Evolutionary conservation across 2,888 invertebrate species (phyloP).

Genomic region (Ashinkailepas kermadecensis): DNA sequence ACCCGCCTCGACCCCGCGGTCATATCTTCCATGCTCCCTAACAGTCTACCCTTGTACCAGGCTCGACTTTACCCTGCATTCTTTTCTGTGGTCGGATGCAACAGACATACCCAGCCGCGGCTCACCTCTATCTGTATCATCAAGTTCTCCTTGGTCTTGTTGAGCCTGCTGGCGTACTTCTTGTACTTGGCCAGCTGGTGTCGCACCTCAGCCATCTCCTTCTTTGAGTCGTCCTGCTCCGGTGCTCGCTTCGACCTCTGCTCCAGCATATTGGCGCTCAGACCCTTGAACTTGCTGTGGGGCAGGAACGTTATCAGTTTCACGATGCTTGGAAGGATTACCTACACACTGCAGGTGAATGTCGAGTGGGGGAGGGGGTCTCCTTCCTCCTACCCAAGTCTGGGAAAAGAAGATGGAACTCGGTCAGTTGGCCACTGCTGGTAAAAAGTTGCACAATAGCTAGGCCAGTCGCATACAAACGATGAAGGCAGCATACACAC

Average conservation of each 20-base stretch:
- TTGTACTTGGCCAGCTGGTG: constrained; percentile 13
- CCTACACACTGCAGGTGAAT: too few species aligned
- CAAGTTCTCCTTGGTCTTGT: constrained; percentile 11
- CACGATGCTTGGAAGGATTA: too few species aligned
- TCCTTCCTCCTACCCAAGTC: too few species aligned
- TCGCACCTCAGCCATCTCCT: background rate
- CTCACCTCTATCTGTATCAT: background rate
- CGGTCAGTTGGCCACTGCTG: too few species aligned
- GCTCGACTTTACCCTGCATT: background rate
- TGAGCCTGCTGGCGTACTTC: constrained; percentile 3
- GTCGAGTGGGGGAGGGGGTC: too few species aligned
- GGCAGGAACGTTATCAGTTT: too few species aligned
- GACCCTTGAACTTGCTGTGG: background rate
- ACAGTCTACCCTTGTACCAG: background rate
- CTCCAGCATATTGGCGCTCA: background rate
- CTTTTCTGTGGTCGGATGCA: background rate
- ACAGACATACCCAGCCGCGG: background rate
- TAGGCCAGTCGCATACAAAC: too few species aligned
- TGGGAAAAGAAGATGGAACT: too few species aligned
- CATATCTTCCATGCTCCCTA: background rate
- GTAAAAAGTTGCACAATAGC: too few species aligned
- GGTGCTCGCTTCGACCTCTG: background rate
- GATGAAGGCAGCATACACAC: too few species aligned
- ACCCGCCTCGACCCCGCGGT: background rate
- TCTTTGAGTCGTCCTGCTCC: background rate